phyloP scores from a whole-genome alignment of 37 sponge, comb jelly and placozoan genomes.

The Lycopodina hypogea region DNA sequence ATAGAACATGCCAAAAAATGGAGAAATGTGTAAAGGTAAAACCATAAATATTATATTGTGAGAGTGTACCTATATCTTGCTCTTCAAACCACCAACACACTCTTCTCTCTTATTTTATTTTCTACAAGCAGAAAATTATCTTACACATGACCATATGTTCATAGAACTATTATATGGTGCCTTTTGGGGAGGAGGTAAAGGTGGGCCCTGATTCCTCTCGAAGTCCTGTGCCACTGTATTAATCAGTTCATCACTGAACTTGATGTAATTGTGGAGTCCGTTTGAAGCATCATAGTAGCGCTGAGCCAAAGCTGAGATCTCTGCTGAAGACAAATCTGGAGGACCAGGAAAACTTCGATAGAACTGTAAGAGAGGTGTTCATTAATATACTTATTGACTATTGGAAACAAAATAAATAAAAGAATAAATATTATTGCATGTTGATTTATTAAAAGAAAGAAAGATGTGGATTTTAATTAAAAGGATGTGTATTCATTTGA shows the following conservation, averaged over 20 bases:
- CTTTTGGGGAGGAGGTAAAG: background rate
- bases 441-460: too few species aligned
- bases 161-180: background rate
- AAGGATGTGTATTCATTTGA: too few species aligned
- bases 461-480: too few species aligned
- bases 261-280: conserved; percentile 70
- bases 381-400: background rate
- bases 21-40: too few species aligned
- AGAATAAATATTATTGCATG: too few species aligned
- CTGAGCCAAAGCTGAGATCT: conserved; percentile 42
- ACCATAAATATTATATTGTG: too few species aligned
- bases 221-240: background rate
- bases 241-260: conserved; percentile 60
- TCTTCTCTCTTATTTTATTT: too few species aligned
- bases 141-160: too few species aligned
- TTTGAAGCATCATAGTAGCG: conserved; percentile 58
- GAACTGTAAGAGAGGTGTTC: conserved; percentile 36
- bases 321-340: conserved; percentile 46
- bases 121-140: too few species aligned
- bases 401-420: background rate
- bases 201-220: background rate
- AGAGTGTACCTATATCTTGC: too few species aligned
- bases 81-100: too few species aligned
- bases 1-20: too few species aligned
- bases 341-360: conserved; percentile 83